Percentiles rank a stretch among this genome's conserved stretches.
Conservation (phyloP, 2,797 vertebrate genomes). For the Coluber constrictor region DNA sequence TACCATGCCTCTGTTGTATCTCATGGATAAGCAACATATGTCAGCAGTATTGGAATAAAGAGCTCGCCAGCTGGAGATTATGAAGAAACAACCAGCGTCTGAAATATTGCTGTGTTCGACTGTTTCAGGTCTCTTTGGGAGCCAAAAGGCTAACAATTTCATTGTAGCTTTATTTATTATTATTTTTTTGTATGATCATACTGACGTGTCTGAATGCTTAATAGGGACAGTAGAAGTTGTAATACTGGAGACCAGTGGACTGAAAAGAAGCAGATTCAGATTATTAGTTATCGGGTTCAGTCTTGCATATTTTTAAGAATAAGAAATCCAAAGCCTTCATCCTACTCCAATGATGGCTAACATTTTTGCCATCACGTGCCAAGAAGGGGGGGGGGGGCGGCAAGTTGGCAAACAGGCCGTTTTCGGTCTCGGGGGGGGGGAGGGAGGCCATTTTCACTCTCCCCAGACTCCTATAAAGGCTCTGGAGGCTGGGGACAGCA, state of each 20-base stretch:
- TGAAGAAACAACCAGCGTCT: not conserved
- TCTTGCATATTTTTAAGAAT: not conserved
- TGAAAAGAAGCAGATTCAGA: not conserved
- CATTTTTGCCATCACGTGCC: too few species aligned
- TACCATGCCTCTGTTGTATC: not conserved
- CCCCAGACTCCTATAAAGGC: too few species aligned
- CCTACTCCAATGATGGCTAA: not conserved
- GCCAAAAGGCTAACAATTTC: not conserved
- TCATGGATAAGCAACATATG: not conserved
- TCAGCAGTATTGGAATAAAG: not conserved
- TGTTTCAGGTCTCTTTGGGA: not conserved
- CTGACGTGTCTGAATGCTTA: not conserved
- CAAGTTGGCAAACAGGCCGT: too few species aligned
- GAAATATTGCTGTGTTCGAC: not conserved
- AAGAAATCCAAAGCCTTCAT: not conserved
- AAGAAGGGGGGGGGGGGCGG: too few species aligned
- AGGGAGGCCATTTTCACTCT: too few species aligned
- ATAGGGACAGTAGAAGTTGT: not conserved
- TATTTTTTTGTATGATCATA: not conserved
- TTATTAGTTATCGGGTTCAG: not conserved
- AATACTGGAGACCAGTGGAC: not conserved
- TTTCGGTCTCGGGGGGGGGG: too few species aligned
- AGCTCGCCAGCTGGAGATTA: not conserved
- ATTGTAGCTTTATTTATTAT: not conserved
- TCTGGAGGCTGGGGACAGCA: too few species aligned